A percentile compares a stretch with the other conserved stretches of the same genome.
Evolutionary conservation across 2,797 vertebrate genomes (phyloP).

Genomic region (Bradypodion pumilum): DNA sequence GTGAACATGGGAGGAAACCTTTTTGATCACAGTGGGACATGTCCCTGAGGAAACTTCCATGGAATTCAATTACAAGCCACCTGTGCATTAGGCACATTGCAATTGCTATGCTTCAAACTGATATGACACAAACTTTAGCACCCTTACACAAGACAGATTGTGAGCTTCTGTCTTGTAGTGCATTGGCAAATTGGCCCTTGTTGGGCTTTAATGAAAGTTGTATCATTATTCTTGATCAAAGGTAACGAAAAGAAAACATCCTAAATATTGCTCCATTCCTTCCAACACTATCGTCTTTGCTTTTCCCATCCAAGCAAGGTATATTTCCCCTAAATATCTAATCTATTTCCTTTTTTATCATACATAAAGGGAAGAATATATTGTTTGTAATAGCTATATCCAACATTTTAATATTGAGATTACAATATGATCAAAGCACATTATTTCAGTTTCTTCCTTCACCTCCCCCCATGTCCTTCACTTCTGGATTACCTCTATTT

Average conservation of each 20-base stretch:
- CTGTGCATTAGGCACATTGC: too few species aligned
- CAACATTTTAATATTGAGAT: not conserved
- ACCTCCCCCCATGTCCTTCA: constrained; percentile 4
- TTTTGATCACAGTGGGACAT: too few species aligned
- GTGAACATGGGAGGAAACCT: too few species aligned
- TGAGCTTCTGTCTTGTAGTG: too few species aligned
- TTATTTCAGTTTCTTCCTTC: constrained; percentile 4
- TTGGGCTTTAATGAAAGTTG: not conserved
- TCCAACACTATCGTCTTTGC: not conserved
- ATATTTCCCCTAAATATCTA: not conserved
- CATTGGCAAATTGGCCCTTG: too few species aligned
- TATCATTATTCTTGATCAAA: not conserved
- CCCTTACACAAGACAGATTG: too few species aligned
- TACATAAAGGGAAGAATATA: not conserved
- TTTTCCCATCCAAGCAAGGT: not conserved
- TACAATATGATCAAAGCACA: not conserved
- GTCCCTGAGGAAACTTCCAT: too few species aligned
- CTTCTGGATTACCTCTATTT: constrained; percentile 9
- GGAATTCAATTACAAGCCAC: too few species aligned
- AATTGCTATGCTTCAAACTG: not conserved
- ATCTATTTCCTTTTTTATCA: not conserved
- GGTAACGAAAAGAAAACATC: not conserved
- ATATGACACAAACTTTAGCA: not conserved
- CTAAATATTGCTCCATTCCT: not conserved
- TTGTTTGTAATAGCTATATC: not conserved